Evolutionary conservation across 2,888 invertebrate species (phyloP), one percentile per base, ranked within the genome.

Genomic region (Ctena decussata): DNA sequence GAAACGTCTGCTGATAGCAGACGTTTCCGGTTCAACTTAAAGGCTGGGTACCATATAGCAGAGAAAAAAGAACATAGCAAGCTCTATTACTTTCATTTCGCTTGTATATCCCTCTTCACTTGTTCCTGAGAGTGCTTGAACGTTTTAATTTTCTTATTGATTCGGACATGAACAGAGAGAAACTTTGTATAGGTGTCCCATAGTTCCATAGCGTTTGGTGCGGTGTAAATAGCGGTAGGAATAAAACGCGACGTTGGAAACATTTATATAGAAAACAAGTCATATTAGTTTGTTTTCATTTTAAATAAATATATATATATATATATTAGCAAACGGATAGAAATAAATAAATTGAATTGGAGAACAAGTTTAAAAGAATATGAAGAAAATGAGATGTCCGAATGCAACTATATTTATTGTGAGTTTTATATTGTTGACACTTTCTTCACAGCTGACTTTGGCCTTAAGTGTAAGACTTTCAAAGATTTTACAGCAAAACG

Each of bases 91-190:
- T 65, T 65, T 65, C 65, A 65, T 65, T 65, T 65, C 65, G 65
- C 6, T n/a, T 65, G 65, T 65, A 35, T 65, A 32, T 35, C 35
- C 65, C 24, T 24, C 65, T 65, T 65, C 30, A 65, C 3, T 65
- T 30, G 65, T 27, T 65, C 35, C 65, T 35, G 21, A 65, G 65
- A 35, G 65, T 65, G 21, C 65, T 65, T 65, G 35, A 65, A 35
- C 35, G 65, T 65, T 65, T 60, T 65, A 65, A 65, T 65, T 65
- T 65, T 65, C 65, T 65, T 65, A 65, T 65, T 65, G 65, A 65
- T 65, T 65, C 65, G 65, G 5, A 32, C 27, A 65, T 65, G 65
- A 32, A 21, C 18, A 30, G 65, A 65, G 35, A 35, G 35, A 21
- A 6, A 35, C 5, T 65, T 65, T 65, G 65, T 65, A 32, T 65